A percentile compares a stretch with the other conserved stretches of the same genome.
Evolutionary conservation across 1,140 invertebrate species (phyloP).

Genomic region (Sycophila sp.): DNA sequence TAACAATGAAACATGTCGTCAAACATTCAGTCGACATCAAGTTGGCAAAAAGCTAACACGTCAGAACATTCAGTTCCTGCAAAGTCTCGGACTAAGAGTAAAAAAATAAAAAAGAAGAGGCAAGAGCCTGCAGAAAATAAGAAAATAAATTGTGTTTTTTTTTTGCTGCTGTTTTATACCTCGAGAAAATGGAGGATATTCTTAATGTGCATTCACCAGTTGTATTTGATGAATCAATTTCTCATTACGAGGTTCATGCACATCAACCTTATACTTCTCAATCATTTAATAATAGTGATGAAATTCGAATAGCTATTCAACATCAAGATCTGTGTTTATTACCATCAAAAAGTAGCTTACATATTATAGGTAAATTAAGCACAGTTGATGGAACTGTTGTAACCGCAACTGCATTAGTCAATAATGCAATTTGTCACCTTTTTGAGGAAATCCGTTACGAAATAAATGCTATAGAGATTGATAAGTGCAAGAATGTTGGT

Average conservation of each 20-base stretch:
- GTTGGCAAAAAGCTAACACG: constrained; percentile 32
- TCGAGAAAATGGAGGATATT: background rate
- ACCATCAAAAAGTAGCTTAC: constrained; percentile 49
- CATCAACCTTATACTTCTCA: constrained; percentile 52
- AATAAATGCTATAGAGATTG: constrained; percentile 55
- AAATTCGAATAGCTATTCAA: constrained; percentile 57
- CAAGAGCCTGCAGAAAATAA: background rate
- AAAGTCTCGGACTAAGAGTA: constrained; percentile 36
- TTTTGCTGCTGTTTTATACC: background rate
- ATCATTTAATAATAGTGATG: constrained; percentile 53
- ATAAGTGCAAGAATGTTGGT: constrained; percentile 58
- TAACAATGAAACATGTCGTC: background rate
- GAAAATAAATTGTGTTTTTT: background rate
- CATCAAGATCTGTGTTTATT: constrained; percentile 56
- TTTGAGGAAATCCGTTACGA: constrained; percentile 51
- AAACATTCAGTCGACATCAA: constrained; percentile 29
- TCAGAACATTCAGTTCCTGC: constrained; percentile 38
- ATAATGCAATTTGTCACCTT: constrained; percentile 41
- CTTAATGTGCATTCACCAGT: constrained; percentile 5
- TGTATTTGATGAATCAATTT: constrained; percentile 47
- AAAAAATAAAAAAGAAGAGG: constrained; percentile 2
- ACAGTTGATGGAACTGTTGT: constrained; percentile 38
- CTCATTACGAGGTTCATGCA: constrained; percentile 53
- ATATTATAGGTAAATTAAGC: constrained; percentile 48
- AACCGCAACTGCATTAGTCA: constrained; percentile 41